Base-by-base conservation (phyloP, 1,140 invertebrate species). In the Hypsibius dujardini region DNA sequence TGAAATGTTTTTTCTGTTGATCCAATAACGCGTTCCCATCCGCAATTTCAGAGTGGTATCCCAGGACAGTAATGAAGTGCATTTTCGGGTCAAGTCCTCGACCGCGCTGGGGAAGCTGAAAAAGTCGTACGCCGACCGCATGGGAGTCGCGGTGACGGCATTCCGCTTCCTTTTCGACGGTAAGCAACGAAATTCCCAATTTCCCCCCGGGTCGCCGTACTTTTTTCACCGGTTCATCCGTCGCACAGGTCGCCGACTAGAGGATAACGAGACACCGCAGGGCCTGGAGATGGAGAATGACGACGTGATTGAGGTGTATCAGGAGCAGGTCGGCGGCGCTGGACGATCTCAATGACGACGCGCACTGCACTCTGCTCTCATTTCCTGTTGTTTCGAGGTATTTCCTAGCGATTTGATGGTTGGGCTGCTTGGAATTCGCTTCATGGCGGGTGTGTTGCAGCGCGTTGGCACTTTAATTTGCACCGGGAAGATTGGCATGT, bases 101-200 rank as follows among this genome's bases (percentile, higher is more conserved):
- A 89, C 87, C 72, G 84, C 86, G 77, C 88, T 89, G 86, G 86
- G 84, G 40, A 90, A 89, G 79, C 79, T 89, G 62, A 89, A 89
- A 78, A 89, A 89, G 76, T 87, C 86, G 0, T 89, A 89, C 80
- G 86, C 86, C 76, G 87, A 89, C 77, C 81, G 86, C 77, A 83
- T 87, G 80, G 87, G 86, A 73, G 85, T 87, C 46, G 85, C 86
- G 47, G 84, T 87, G 73, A 84, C 81, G 42, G 86, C 86, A 1
- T 80, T 88, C 59, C 84, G 87, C 76, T 89, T 89, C 82, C 80
- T 89, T 0, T 89, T 88, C 78, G 88, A 89, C 81, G 87, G 87
- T 47, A 83, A 86, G 62, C 45, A 28, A 28, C 45, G 28, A 28
- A 28, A 28, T 28, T 28, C 28, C 28, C 28, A 28, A 28, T 28